Base-by-base conservation (phyloP, 1,140 invertebrate genomes). In the Rhagoletis pomonella region DNA sequence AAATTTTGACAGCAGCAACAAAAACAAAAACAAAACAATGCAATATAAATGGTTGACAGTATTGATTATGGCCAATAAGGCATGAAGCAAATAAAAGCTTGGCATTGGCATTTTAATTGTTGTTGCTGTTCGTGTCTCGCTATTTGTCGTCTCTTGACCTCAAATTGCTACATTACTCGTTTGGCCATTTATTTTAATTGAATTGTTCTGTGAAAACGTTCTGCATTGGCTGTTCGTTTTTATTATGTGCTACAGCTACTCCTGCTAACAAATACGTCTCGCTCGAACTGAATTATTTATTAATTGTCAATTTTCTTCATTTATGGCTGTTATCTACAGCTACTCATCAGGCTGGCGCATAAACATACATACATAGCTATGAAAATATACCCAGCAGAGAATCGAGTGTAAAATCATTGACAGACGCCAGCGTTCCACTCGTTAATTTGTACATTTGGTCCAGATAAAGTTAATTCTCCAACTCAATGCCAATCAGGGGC, bases 241-340 rank as follows among this genome's bases (percentile, higher is more conserved):
- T 2, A 2, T 81, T 50, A 3, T 77, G 44, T 7, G 5, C 6
- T 77, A 6, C 17, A 19, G 47, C 47, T 81, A 5, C 73, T 81
- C 17, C 73, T 19, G 73, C 5, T 1, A 14, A 77, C 47, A 29
- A 29, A 29, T 29, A 55, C 73, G 47, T 81, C 7, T 3, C n/a
- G 29, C 29, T 19, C n/a, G 42, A 44, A 58, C 55, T 55, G n/a
- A 19, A 55, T 50, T 10, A 29, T 81, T 81, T 81, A 81, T 81
- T 81, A 47, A 81, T 55, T 81, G 73, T n/a, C n/a, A 44, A 29
- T 81, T n/a, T 81, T 55, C 73, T 73, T 81, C 73, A 81, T 81
- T 81, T 81, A 81, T 55, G 50, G 50, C 73, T 55, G 9, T 81
- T 81, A 81, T 81, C 73, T 17, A 7, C n/a, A 55, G 47, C 5